phyloP scores from a whole-genome alignment of 2,797 vertebrate species.

The Sitta carolinensis region DNA sequence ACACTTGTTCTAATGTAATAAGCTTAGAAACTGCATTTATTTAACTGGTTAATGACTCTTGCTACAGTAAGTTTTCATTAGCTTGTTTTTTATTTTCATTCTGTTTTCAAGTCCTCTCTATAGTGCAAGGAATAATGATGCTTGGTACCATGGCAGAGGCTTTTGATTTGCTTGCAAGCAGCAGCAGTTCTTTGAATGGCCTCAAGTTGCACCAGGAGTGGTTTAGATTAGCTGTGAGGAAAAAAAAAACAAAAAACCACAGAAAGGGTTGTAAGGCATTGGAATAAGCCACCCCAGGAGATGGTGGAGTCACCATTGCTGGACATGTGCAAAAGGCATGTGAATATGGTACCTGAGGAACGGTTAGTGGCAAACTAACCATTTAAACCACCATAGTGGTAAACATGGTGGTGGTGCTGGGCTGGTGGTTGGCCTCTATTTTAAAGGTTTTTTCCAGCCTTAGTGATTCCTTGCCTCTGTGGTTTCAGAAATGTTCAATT shows the following conservation, averaged over 20 bases:
- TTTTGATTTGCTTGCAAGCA: background rate
- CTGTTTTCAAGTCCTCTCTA: background rate
- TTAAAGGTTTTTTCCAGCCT: background rate
- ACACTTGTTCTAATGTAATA: slow-evolving; percentile 26
- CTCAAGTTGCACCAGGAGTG: background rate
- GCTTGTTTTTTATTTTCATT: slow-evolving; percentile 34
- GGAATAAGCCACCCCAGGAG: background rate
- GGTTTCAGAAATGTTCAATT: background rate
- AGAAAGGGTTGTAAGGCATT: background rate
- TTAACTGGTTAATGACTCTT: slow-evolving; percentile 35
- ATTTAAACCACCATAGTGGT: too few species aligned
- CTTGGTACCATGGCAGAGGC: background rate
- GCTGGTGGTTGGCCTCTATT: background rate
- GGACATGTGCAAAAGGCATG: background rate
- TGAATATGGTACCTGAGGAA: background rate
- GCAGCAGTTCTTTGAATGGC: background rate
- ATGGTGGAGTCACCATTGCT: background rate
- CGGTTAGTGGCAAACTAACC: too few species aligned
- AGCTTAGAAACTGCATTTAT: slow-evolving; percentile 46
- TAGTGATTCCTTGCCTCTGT: background rate
- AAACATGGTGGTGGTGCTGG: background rate
- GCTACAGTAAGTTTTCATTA: slow-evolving; percentile 40
- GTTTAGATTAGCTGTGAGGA: background rate
- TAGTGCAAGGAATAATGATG: background rate
- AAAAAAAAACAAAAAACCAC: too few species aligned